Base-by-base conservation (phyloP, 2,113 vertebrate genomes). In the Taurulus bubalis region DNA sequence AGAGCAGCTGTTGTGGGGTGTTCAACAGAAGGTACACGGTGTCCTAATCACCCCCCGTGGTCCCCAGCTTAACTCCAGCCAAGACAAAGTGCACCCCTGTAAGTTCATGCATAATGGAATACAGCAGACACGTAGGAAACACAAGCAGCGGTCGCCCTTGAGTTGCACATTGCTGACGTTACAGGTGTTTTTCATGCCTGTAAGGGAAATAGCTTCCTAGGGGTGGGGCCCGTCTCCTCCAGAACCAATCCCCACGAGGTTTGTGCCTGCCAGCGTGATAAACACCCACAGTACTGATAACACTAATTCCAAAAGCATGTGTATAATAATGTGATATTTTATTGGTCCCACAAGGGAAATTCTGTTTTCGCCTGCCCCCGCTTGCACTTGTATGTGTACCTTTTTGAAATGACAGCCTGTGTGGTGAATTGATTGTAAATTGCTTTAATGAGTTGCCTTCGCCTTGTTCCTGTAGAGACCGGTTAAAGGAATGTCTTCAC, bases 101-200 rank as follows among this genome's bases (percentile, higher is more conserved):
- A 88, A 73, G 79, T 91, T 91, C 87, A 91, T 91, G 53, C 89
- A 91, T 90, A 91, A 93, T 92, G 87, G 85, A 91, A 66, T 59
- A 85, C 70, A 79, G 84, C 87, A 56, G 76, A 59, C 69, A 32
- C 75, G 47, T 62, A 82, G 47, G 42, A 74, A 68, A 53, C 70
- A 60, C 82, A 60, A 2, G 59, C 75, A 75, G 84, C 80, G 1
- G 77, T 79, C 83, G 87, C 65, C 84, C 89, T 91, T 92, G 90
- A 92, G 64, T 90, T 82, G 71, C 75, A 69, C 82, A 32, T 74
- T 83, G 34, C 85, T 58, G 80, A 74, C 77, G 80, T 86, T 91
- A 89, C 90, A 86, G 76, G 85, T 90, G 79, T 78, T 86, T 67
- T 78, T 67, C 11, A 70, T 75, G 76, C 60, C 28, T 3, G 42